Evolutionary conservation across 2,113 vertebrate genomes (phyloP), one percentile per base, ranked within the genome.

Genomic region (Notothenia coriiceps): DNA sequence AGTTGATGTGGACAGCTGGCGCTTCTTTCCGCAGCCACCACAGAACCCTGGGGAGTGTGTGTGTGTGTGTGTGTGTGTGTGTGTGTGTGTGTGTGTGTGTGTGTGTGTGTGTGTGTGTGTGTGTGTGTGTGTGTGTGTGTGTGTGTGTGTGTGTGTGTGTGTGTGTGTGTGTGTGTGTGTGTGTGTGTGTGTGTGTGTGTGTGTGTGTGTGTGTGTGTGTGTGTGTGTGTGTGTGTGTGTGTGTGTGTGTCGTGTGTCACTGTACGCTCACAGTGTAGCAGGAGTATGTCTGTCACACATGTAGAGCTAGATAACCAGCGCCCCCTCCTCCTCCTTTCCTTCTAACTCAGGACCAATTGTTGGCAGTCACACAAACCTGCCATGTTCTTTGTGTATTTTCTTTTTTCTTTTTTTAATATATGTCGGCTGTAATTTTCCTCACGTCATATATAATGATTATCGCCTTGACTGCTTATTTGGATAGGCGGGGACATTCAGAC

Each of bases 1-100:
- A 80, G 77, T 80, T 80, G 70, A 84, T 83, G 74, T 78, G 79
- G 74, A 88, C 86, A 88, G 87, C 88, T 91, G 91, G 81, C 57
- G 12, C 81, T 81, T 75, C 71, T 85, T 84, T 60, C 88, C 55
- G 52, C 85, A 89, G 79, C 73, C 77, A 56, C 80, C 72, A 71
- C 63, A 79, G 80, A 79, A 77, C 86, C 65, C 65, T 5, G 49
- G 67, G 72, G 82, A 57, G n/a, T 49, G 54, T 70, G 60, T 47
- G 20, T 70, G 47, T 68, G 54, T 59, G n/a, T 72, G 60, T 66
- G 25, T 47, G 40, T 29, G n/a, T 49, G 49, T 74, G 60, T 47
- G 20, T 70, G 47, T 68, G 54, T 59, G 20, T 72, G 52, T 66
- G 25, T 47, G 47, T 70, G 2, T 25, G 25, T 25, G 25, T 25